Conservation (phyloP, 53 echinoderm and acorn worm genomes). For the Henricia sp. region DNA sequence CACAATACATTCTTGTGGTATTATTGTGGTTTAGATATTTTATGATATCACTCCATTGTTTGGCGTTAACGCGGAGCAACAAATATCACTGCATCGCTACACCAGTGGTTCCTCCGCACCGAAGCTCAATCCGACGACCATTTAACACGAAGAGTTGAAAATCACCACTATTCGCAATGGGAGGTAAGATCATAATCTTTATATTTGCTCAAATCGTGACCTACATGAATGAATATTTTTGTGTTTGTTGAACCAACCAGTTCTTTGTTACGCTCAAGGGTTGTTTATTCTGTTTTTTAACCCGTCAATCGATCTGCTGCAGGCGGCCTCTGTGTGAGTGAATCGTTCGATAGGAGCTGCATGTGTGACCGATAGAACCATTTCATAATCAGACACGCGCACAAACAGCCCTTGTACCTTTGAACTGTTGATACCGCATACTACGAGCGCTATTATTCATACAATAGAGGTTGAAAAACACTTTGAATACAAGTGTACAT, state of each 20-base stretch:
- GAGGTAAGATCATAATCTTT: background rate
- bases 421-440: slow-evolving; percentile 11
- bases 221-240: background rate
- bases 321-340: background rate
- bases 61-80: background rate
- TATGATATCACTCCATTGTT: background rate
- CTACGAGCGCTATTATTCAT: background rate
- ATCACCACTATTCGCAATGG: background rate
- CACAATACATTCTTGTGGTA: background rate
- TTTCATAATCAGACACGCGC: background rate
- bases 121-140: background rate
- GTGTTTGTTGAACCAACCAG: slow-evolving; percentile 9
- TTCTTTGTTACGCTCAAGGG: slow-evolving; percentile 1
- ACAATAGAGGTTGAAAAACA: background rate
- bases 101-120: too few relatives aligned
- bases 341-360: background rate
- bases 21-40: background rate
- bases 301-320: background rate
- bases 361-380: background rate
- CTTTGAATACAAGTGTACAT: background rate
- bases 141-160: too few relatives aligned
- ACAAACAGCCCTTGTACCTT: slow-evolving; percentile 22
- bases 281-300: slow-evolving; percentile 38
- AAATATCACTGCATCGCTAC: background rate
- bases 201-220: background rate